These are phyloP conservation scores for Brachyhypopomus gauderio DNA, from an alignment of 2,113 vertebrate genomes.

Conservation along the genomic window DNA sequence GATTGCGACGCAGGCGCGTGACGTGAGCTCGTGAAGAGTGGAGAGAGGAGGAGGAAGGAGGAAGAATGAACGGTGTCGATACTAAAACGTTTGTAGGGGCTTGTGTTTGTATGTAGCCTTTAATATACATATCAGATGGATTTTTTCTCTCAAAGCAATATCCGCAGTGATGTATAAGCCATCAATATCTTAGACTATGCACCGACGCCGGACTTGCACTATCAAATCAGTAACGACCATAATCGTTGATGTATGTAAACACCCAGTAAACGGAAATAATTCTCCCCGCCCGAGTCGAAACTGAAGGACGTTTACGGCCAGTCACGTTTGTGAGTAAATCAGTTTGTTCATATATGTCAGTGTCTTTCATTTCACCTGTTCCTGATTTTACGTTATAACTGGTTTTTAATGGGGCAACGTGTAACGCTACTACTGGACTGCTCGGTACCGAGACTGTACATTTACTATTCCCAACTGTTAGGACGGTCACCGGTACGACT, in stretches of 20 bases:
- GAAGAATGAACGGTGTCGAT: constrained; percentile 64
- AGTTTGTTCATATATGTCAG: constrained; percentile 26
- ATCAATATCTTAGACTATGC: constrained; percentile 34
- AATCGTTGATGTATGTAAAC: constrained; percentile 17
- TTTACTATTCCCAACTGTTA: too few relatives aligned
- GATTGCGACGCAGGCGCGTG: constrained; percentile 64
- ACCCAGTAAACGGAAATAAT: constrained; percentile 23
- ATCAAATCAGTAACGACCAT: constrained; percentile 11
- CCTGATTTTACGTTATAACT: constrained; percentile 39
- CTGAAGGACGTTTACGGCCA: constrained; percentile 38
- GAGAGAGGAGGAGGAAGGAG: constrained; percentile 58
- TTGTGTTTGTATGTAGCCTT: constrained; percentile 64
- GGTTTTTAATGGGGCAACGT: too few relatives aligned
- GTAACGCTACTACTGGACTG: not conserved
- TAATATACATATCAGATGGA: constrained; percentile 54
- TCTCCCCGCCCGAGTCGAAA: constrained; percentile 20
- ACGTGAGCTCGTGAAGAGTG: constrained; percentile 67
- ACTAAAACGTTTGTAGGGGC: constrained; percentile 52
- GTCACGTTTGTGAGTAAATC: constrained; percentile 48
- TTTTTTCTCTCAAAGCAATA: constrained; percentile 52
- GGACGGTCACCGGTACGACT: too few relatives aligned
- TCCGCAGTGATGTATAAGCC: constrained; percentile 41
- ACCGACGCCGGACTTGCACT: constrained; percentile 44
- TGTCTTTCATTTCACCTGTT: constrained; percentile 14
- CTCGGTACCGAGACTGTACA: not conserved